These are phyloP conservation scores for Melolontha melolontha DNA, from an alignment of 2,888 invertebrate genomes.

Conservation along the genomic window DNA sequence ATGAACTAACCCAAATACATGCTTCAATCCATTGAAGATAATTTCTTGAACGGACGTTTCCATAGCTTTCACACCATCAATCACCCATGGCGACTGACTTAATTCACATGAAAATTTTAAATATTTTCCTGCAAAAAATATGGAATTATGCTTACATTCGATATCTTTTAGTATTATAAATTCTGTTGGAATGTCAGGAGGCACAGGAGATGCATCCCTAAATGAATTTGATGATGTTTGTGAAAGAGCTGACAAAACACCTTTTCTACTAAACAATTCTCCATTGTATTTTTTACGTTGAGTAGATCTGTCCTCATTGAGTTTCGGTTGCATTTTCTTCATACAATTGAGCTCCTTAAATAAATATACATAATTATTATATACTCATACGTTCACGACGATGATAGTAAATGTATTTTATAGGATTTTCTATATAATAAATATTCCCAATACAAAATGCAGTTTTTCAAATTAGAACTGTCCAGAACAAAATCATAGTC, in stretches of 20 bases:
- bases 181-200: slow-evolving; percentile 66
- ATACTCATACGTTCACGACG: no score
- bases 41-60: slow-evolving; percentile 93
- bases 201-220: slow-evolving; percentile 67
- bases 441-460: no score
- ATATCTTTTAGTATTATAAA: slow-evolving; percentile 67
- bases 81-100: slow-evolving; percentile 95
- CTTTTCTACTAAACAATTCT: slow-evolving; percentile 74
- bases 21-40: slow-evolving; percentile 76
- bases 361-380: slow-evolving; percentile 2
- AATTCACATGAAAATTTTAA: slow-evolving; percentile 85
- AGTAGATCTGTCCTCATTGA: slow-evolving; percentile 63
- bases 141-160: slow-evolving; percentile 70
- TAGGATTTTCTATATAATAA: no score
- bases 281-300: slow-evolving; percentile 64
- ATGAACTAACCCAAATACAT: slow-evolving; percentile 69
- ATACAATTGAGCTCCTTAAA: slow-evolving; percentile 65
- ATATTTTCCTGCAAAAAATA: slow-evolving; percentile 82
- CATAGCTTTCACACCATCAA: slow-evolving; percentile 82
- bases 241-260: slow-evolving; percentile 70
- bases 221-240: slow-evolving; percentile 67
- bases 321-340: slow-evolving; percentile 65
- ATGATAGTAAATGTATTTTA: no score
- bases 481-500: no score
- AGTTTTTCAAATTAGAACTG: no score